These are phyloP conservation scores for Tachina fera DNA, from an alignment of 2,888 invertebrate genomes.

Conservation along the genomic window DNA sequence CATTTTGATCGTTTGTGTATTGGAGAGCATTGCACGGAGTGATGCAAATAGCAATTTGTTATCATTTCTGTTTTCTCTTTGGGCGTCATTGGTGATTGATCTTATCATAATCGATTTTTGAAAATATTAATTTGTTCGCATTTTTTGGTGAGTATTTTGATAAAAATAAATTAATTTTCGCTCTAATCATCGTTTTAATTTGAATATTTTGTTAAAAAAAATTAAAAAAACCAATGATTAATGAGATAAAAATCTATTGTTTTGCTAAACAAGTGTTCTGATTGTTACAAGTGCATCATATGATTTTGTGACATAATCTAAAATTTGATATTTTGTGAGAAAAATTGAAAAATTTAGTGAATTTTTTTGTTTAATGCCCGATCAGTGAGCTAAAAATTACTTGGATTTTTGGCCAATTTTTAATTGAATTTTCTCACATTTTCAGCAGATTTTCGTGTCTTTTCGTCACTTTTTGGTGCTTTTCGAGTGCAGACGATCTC, in stretches of 20 bases:
- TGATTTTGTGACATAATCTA: no score
- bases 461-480: conserved; percentile 11
- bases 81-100: conserved; percentile 11
- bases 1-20: no score
- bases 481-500: conserved; percentile 11
- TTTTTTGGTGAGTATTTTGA: not conserved
- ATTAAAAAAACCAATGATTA: not conserved
- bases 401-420: no score
- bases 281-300: no score
- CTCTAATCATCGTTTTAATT: not conserved
- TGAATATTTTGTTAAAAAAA: not conserved
- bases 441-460: conserved; percentile 8
- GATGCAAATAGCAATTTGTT: no score
- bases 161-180: not conserved
- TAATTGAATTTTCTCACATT: no score
- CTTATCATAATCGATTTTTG: conserved; percentile 12
- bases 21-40: no score
- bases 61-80: conserved; percentile 7
- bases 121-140: conserved; percentile 3
- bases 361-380: no score
- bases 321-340: no score
- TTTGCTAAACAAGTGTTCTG: conserved; percentile 11
- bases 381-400: no score
- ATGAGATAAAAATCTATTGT: not conserved
- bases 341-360: no score